Base-by-base conservation (phyloP, 2,113 vertebrate species). In the Entelurus aequoreus region DNA sequence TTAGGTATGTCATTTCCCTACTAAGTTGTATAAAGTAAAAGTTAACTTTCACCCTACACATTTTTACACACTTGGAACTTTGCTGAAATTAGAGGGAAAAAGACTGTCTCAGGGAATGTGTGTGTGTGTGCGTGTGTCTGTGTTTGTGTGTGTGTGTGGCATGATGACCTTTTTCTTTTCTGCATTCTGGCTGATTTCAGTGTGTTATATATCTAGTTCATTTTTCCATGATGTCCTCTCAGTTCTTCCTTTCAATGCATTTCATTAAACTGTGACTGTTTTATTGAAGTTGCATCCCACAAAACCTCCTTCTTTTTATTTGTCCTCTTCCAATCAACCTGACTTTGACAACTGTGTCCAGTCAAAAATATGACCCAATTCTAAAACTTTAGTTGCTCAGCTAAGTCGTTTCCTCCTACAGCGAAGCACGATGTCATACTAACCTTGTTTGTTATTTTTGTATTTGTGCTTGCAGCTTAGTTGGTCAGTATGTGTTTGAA, bases 401-500 rank as follows among this genome's bases (percentile, higher is more conserved):
- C 54, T 66, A 84, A 38, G 71, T 66, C 8, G 50, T 54, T 59
- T 62, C 54, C 81, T 60, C 72, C 79, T 68, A 76, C 64, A 54
- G 52, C 82, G 47, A 69, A 69, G 67, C 73, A 13, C 55, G 78
- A 60, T 6, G 53, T 49, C 35, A 12, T 52, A 1, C 21, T 72
- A 80, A 60, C 79, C 76, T 80, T 77, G 69, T 74, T 71, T 81
- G 62, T 79, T 60, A 36, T 28, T 66, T 13, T 62, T 75, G 4
- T 50, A n/a, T 66, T 35, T 59, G 62, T 60, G 60, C 51, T 53
- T 28, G 35, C 36, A 51, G 48, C 60, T 3, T 71, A 5, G 68
- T 40, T 66, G 38, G 48, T 51, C 54, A 10, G 54, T 49, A 2
- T n/a, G 44, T 40, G 4, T 4, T 12, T 53, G 61, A 55, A 44